Evolutionary conservation across 2,113 vertebrate genomes (phyloP).

Genomic region (Epinephelus moara): DNA sequence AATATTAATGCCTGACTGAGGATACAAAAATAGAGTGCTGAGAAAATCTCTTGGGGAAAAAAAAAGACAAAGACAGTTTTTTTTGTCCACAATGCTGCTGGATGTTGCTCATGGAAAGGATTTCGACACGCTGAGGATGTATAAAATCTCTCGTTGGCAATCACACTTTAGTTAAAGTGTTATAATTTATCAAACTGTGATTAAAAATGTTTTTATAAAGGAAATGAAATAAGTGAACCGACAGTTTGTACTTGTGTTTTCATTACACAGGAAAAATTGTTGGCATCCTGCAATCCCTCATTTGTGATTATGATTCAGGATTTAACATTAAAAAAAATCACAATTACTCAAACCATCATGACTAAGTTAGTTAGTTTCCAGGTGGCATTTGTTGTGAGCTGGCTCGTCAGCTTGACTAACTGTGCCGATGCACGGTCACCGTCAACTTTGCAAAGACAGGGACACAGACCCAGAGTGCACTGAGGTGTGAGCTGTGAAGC

Average conservation of each 20-base stretch:
- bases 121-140: background rate
- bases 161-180: background rate
- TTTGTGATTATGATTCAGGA: background rate
- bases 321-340: background rate
- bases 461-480: slow-evolving; percentile 31
- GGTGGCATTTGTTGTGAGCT: slow-evolving; percentile 29
- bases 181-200: background rate
- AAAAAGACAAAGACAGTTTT: slow-evolving; percentile 36
- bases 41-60: slow-evolving; percentile 30
- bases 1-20: slow-evolving; percentile 71
- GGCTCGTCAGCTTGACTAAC: slow-evolving; percentile 11
- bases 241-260: background rate
- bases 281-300: background rate
- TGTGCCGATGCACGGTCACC: slow-evolving; percentile 22
- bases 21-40: slow-evolving; percentile 67
- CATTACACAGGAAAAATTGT: background rate
- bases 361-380: background rate
- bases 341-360: too few relatives aligned
- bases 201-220: background rate
- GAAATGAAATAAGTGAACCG: background rate
- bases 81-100: slow-evolving; percentile 6
- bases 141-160: background rate
- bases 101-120: background rate
- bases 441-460: slow-evolving; percentile 18
- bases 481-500: slow-evolving; percentile 51